A percentile compares a stretch with the other conserved stretches of the same genome.
Conservation (phyloP, 2,888 invertebrate species). For the Alloplasta piceator region DNA sequence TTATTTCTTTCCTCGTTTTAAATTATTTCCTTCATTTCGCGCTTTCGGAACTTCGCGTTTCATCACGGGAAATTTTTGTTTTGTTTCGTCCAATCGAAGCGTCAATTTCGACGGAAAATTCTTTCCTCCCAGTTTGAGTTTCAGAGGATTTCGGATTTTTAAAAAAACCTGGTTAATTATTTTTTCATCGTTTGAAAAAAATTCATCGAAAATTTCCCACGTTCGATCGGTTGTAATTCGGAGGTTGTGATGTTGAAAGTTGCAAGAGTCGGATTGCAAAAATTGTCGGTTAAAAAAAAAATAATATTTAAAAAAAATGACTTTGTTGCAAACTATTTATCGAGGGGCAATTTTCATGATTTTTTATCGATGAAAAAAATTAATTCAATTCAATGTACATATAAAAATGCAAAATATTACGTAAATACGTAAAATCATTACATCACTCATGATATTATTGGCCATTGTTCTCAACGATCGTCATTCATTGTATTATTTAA, state of each 20-base stretch:
- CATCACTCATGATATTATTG: constrained; percentile 40
- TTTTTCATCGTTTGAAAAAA: neutral
- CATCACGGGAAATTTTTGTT: neutral
- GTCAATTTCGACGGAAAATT: too few relatives aligned
- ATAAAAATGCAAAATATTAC: too few relatives aligned
- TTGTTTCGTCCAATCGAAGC: neutral
- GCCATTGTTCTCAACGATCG: constrained; percentile 20
- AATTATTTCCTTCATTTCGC: constrained; percentile 29
- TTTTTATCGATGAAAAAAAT: too few relatives aligned
- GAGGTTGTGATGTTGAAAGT: too few relatives aligned
- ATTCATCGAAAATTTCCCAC: too few relatives aligned
- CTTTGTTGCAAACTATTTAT: too few relatives aligned
- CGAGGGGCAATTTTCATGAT: too few relatives aligned
- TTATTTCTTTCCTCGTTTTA: constrained; percentile 25
- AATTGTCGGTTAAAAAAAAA: too few relatives aligned
- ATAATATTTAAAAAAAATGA: too few relatives aligned
- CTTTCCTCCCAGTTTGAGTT: neutral
- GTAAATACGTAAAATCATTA: constrained; percentile 14
- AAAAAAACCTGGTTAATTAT: neutral
- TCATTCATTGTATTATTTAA: constrained; percentile 30
- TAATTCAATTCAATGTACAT: too few relatives aligned
- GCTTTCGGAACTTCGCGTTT: neutral
- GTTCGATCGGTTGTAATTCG: too few relatives aligned
- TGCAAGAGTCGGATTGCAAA: too few relatives aligned
- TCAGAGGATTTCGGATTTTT: neutral